A percentile compares a stretch with the other conserved stretches of the same genome.
These are phyloP conservation scores for Accipiter cooperii DNA, from an alignment of 2,113 vertebrate genomes.

Conservation along the genomic window DNA sequence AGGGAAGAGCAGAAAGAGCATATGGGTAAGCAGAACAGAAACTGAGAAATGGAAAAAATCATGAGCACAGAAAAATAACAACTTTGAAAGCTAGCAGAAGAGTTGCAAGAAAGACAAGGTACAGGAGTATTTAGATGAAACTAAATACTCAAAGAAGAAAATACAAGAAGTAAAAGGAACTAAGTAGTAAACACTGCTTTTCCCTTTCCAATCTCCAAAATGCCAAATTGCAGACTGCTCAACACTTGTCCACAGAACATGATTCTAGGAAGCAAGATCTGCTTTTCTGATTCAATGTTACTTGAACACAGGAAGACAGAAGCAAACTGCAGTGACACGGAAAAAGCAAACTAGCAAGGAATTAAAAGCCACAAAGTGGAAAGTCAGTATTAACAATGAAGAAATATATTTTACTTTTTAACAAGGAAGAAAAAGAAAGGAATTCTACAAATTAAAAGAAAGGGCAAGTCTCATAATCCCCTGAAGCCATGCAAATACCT, in stretches of 20 bases:
- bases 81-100: not conserved
- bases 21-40: not conserved
- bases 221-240: not conserved
- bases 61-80: not conserved
- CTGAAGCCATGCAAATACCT: not conserved
- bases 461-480: fast-evolving
- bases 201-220: not conserved
- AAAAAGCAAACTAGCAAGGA: not conserved
- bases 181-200: not conserved
- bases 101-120: not conserved
- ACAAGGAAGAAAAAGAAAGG: not conserved
- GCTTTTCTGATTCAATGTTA: not conserved
- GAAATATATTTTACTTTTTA: not conserved
- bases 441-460: not conserved
- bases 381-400: not conserved
- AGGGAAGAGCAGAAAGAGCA: not conserved
- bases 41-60: not conserved
- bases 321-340: not conserved
- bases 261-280: not conserved
- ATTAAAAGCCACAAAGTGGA: not conserved
- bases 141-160: not conserved
- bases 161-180: not conserved
- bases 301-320: not conserved
- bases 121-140: not conserved
- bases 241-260: not conserved